Evolutionary conservation across 2,113 vertebrate genomes (phyloP), one percentile per base, ranked within the genome.

Genomic region (Cheilinus undulatus): DNA sequence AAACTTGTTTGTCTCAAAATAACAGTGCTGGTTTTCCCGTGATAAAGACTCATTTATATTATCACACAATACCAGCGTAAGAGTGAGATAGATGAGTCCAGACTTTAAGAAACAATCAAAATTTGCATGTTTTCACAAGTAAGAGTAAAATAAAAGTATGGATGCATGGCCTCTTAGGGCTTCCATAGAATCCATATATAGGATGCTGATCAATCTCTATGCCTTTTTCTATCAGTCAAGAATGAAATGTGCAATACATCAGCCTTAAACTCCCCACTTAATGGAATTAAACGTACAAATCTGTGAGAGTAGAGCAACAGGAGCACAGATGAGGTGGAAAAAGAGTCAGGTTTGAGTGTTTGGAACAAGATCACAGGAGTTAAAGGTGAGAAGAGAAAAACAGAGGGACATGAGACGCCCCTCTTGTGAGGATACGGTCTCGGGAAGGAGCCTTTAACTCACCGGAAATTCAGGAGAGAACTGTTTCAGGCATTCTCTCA

Each of bases 401-500:
- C 49, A 73, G 49, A 71, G 76, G 69, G 77, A 26, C 43, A 62
- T 69, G 71, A 88, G 87, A 72, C 80, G 83, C 80, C 82, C 85
- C 85, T 78, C 80, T 82, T n/a, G 84, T 56, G 24, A 75, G 73
- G 74, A 93, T 82, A 88, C 63, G 83, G 89, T 91, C 87, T 89
- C 86, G 53, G 83, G 81, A 92, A 92, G 90, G 89, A 92, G 90
- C 92, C 92, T 73, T 56, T 87, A 91, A 95, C 94, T 96, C 94
- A 93, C 94, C 89, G 60, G 92, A 77, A 91, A 80, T 88, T 91
- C 60, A 82, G 91, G 90, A 90, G 93, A 92, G 91, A 94, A 89
- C 91, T 94, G 91, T 92, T 92, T 94, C 91, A 94, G 93, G 89
- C 92, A 95, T 88, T 95, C 93, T 95, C 93, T 87, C 94, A 95